Evolutionary conservation across 2,113 vertebrate genomes (phyloP).

Genomic region (Pteropus alecto): DNA sequence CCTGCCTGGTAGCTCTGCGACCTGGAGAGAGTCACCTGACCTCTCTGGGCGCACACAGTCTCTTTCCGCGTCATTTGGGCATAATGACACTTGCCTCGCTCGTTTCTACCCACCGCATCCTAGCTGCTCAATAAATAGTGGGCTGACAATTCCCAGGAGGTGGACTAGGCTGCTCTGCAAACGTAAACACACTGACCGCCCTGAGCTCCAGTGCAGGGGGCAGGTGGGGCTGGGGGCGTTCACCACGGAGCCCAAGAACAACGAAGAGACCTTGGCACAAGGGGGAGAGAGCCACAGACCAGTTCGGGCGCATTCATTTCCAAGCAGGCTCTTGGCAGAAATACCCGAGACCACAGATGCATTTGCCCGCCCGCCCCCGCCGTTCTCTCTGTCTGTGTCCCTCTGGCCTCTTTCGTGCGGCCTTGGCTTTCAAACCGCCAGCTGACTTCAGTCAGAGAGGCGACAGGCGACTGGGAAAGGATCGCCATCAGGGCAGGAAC

Average conservation of each 20-base stretch:
- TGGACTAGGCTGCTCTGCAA: fast-evolving
- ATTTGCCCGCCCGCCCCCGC: neutral
- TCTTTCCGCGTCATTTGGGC: neutral
- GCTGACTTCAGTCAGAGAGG: conserved; percentile 43
- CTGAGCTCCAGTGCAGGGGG: neutral
- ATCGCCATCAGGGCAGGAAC: neutral
- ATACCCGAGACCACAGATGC: neutral
- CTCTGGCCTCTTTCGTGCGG: neutral
- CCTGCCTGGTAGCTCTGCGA: neutral
- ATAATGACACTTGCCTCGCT: fast-evolving
- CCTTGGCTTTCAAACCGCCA: conserved; percentile 20
- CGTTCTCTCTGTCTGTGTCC: neutral
- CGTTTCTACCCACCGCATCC: neutral
- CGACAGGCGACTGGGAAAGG: neutral
- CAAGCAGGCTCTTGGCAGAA: conserved; percentile 17
- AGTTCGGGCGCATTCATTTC: neutral
- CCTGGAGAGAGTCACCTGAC: neutral
- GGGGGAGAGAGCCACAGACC: neutral
- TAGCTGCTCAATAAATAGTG: fast-evolving
- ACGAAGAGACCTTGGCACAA: neutral
- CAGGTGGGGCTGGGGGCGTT: fast-evolving
- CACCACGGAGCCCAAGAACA: neutral
- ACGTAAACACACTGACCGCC: no score
- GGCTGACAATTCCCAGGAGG: no score
- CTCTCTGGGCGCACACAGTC: neutral